These are phyloP conservation scores for Eupeodes latifasciatus DNA, from an alignment of 2,888 invertebrate genomes.

Conservation along the genomic window DNA sequence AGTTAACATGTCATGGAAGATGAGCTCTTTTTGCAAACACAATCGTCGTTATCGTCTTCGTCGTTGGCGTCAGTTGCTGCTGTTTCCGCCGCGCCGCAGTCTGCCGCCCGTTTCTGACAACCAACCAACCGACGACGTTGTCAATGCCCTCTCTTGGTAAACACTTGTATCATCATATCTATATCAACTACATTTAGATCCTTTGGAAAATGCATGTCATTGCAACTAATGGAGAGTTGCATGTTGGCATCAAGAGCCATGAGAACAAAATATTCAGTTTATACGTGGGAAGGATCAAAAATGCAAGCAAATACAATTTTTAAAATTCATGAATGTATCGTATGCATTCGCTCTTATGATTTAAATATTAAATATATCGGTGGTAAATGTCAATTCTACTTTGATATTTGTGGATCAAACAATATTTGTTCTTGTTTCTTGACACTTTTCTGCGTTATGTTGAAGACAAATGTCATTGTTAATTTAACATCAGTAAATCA, in stretches of 20 bases:
- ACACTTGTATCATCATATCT: not conserved
- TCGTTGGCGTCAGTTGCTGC: not conserved
- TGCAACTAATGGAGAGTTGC: conserved; percentile 68
- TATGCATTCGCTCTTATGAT: not conserved
- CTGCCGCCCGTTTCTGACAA: no score
- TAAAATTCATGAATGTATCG: not conserved
- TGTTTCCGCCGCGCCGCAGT: accelerated
- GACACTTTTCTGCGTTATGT: no score
- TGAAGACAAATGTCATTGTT: no score
- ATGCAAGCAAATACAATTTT: not conserved
- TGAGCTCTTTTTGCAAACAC: not conserved
- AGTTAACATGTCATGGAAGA: conserved; percentile 19
- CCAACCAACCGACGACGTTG: not conserved
- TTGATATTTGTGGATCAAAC: no score
- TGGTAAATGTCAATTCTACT: no score
- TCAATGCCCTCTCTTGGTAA: not conserved
- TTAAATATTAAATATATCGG: no score
- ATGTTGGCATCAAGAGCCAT: conserved; percentile 32
- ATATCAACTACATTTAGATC: not conserved
- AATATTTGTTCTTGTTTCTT: no score
- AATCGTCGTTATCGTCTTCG: no score
- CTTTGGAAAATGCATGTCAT: conserved; percentile 56
- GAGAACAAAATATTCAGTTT: conserved; percentile 56
- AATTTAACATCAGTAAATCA: no score
- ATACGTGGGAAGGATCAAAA: not conserved